Conservation (phyloP, 2,888 invertebrate genomes). For the Orchesellides sinensis region DNA sequence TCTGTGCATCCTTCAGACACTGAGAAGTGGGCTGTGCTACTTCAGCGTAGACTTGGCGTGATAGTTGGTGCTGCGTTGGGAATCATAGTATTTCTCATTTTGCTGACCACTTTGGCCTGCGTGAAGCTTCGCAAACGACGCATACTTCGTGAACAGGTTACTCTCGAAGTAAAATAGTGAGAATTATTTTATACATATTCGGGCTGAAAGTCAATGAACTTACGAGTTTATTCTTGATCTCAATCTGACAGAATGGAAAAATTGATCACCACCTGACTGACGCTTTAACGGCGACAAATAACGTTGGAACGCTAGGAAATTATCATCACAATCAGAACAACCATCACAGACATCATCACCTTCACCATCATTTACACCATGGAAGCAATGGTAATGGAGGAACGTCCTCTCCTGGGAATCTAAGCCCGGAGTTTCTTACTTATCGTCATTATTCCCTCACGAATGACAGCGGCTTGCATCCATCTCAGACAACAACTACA, state of each 20-base stretch:
- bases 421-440: slow-evolving; percentile 74
- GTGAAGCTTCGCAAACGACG: slow-evolving; percentile 91
- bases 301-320: slow-evolving; percentile 72
- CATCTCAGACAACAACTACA: slow-evolving; percentile 71
- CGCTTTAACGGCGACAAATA: slow-evolving; percentile 71
- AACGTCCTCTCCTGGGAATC: slow-evolving; percentile 64
- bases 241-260: slow-evolving; percentile 72
- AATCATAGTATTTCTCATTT: slow-evolving; percentile 88
- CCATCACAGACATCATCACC: slow-evolving; percentile 55
- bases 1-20: slow-evolving; percentile 77
- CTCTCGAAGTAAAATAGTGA: background rate
- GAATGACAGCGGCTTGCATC: slow-evolving; percentile 69
- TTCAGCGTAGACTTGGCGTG: slow-evolving; percentile 87
- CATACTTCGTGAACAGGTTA: slow-evolving; percentile 72
- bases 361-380: slow-evolving; percentile 61
- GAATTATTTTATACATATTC: background rate
- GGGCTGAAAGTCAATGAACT: no score
- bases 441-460: slow-evolving; percentile 74
- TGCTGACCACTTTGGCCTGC: slow-evolving; percentile 90
- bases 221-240: background rate
- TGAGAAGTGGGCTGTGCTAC: slow-evolving; percentile 81
- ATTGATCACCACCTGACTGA: slow-evolving; percentile 73
- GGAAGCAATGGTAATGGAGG: slow-evolving; percentile 71
- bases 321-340: slow-evolving; percentile 69
- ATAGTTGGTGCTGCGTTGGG: slow-evolving; percentile 93